These are phyloP conservation scores for Lumbricus terrestris DNA, from an alignment of 2,888 invertebrate genomes.

Conservation along the genomic window DNA sequence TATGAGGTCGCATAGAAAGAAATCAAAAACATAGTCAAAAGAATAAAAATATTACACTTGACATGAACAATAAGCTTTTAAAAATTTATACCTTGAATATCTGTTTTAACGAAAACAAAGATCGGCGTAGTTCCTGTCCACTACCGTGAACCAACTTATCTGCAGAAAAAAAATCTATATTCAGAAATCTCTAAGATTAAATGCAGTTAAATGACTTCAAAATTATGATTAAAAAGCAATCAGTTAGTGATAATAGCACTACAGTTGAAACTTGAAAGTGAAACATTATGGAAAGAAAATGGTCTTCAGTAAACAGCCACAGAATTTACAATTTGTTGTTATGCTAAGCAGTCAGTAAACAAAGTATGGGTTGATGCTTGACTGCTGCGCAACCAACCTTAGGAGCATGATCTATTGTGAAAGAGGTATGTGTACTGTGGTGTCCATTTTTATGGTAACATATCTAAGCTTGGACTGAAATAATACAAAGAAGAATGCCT, in stretches of 20 bases:
- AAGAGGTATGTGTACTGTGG: background rate
- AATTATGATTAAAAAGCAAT: background rate
- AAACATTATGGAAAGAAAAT: background rate
- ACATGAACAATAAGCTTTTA: background rate
- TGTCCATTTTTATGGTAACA: background rate
- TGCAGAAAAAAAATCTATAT: conserved; percentile 21
- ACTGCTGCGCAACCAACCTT: background rate
- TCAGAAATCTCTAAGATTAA: background rate
- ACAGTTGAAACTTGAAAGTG: background rate
- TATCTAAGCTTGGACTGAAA: background rate
- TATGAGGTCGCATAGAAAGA: background rate
- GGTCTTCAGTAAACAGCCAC: background rate
- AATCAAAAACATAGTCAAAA: background rate
- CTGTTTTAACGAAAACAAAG: conserved; percentile 95
- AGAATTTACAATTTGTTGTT: background rate
- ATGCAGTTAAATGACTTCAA: background rate
- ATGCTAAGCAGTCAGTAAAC: background rate
- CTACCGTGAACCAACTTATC: conserved; percentile 36
- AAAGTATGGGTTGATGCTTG: background rate
- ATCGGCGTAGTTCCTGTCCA: conserved; percentile 69
- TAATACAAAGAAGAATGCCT: background rate
- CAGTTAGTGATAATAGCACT: background rate
- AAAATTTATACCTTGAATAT: conserved; percentile 97
- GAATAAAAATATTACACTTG: background rate
- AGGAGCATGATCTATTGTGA: background rate